Evolutionary conservation across 53 echinoderm and acorn worm genomes (phyloP).

Genomic region (Henricia sp.): DNA sequence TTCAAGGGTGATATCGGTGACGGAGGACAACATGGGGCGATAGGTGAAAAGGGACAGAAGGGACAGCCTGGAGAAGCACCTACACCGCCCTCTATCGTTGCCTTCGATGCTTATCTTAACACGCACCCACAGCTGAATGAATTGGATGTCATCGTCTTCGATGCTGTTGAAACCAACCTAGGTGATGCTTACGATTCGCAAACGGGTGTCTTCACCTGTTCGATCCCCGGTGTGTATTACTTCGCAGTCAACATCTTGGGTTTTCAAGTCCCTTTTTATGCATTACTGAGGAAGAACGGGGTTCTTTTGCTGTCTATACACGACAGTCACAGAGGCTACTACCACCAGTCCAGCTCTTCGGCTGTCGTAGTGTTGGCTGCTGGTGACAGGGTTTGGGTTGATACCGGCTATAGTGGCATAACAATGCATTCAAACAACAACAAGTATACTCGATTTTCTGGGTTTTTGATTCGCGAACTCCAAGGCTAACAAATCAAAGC

Average conservation of each 20-base stretch:
- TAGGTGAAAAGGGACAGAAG: too few relatives aligned
- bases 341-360: not conserved
- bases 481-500: too few relatives aligned
- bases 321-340: not conserved
- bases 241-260: not conserved
- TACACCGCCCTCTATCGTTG: too few relatives aligned
- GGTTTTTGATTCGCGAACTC: too few relatives aligned
- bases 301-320: not conserved
- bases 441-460: too few relatives aligned
- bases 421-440: too few relatives aligned
- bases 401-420: not conserved
- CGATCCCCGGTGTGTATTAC: slow-evolving; percentile 5
- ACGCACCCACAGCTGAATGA: too few relatives aligned
- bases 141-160: not conserved
- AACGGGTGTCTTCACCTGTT: not conserved
- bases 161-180: not conserved
- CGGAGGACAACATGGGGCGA: too few relatives aligned
- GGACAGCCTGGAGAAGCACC: too few relatives aligned
- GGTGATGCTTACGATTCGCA: slow-evolving; percentile 6
- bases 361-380: not conserved
- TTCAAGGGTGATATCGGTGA: too few relatives aligned
- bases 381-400: not conserved
- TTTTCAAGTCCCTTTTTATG: not conserved
- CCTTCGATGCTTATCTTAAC: too few relatives aligned
- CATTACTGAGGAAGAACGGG: not conserved